phyloP scores from a whole-genome alignment of 2,888 invertebrate species.

The Pherbina coryleti region DNA sequence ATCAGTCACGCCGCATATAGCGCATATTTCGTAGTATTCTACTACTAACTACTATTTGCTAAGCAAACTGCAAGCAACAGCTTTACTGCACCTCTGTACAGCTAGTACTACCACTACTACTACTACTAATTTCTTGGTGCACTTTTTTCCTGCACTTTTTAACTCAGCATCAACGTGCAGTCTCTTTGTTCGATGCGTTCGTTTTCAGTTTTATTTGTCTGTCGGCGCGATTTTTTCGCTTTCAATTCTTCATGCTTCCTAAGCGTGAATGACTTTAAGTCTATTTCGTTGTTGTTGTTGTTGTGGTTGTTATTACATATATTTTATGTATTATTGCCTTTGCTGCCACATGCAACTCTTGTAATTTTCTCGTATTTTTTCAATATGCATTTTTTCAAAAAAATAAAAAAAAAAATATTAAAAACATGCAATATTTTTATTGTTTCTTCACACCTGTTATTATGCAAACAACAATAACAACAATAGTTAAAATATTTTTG shows the following conservation, averaged over 20 bases:
- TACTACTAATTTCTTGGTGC: not conserved
- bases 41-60: not conserved
- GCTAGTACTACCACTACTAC: not conserved
- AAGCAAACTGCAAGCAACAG: not conserved
- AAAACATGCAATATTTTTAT: constrained; percentile 15
- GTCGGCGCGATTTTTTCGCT: not conserved
- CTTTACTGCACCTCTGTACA: not conserved
- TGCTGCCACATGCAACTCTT: constrained; percentile 13
- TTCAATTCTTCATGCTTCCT: constrained; percentile 8
- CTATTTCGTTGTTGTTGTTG: not conserved
- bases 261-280: constrained; percentile 30
- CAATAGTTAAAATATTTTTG: not conserved
- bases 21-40: not conserved
- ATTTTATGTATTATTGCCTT: not conserved
- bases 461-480: not conserved
- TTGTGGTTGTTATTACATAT: not conserved
- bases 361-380: not conserved
- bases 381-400: not conserved
- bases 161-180: not conserved
- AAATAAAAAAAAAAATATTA: too few species aligned
- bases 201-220: constrained; percentile 10
- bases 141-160: not conserved
- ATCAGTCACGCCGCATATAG: not conserved
- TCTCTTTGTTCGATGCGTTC: not conserved
- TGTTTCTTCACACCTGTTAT: constrained; percentile 2